Conservation (phyloP, 2,888 invertebrate genomes). For the Mythimna lalbum region DNA sequence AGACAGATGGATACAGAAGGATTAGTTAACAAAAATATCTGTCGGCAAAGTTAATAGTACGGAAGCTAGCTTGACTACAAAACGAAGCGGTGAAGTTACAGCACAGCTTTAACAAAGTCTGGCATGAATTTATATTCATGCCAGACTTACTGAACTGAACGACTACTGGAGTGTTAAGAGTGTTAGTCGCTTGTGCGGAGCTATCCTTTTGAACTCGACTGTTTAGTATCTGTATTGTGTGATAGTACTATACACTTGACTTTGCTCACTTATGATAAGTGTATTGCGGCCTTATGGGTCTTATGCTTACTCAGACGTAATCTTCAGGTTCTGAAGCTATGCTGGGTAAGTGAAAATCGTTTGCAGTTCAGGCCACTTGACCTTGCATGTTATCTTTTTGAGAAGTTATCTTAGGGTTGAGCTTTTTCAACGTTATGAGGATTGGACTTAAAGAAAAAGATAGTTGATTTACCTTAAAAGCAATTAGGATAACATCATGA, state of each 20-base stretch:
- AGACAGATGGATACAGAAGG: conserved; percentile 1
- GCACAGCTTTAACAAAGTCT: too few relatives aligned
- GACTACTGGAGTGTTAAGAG: too few relatives aligned
- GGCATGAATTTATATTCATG: too few relatives aligned
- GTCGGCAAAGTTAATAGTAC: too few relatives aligned
- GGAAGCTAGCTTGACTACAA: too few relatives aligned
- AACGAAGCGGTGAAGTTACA: too few relatives aligned
- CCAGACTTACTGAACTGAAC: too few relatives aligned
- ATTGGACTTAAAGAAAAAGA: too few relatives aligned
- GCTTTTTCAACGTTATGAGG: background rate
- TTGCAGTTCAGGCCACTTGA: background rate
- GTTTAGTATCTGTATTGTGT: conserved; percentile 1
- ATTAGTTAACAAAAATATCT: background rate
- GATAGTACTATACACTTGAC: conserved; percentile 24
- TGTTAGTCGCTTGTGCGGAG: too few relatives aligned
- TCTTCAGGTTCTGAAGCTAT: conserved; percentile 5
- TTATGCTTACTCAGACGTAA: conserved; percentile 28
- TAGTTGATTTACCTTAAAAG: too few relatives aligned
- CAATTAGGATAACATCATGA: too few relatives aligned
- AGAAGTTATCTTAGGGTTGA: background rate
- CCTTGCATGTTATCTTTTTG: conserved; percentile 4
- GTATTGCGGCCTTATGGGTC: conserved; percentile 32
- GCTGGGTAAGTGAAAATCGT: conserved; percentile 31
- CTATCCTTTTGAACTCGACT: conserved; percentile 15
- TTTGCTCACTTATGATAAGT: conserved; percentile 37